A percentile compares a stretch with the other conserved stretches of the same genome.
phyloP scores from a whole-genome alignment of 2,113 vertebrate species.

The Aegypius monachus region DNA sequence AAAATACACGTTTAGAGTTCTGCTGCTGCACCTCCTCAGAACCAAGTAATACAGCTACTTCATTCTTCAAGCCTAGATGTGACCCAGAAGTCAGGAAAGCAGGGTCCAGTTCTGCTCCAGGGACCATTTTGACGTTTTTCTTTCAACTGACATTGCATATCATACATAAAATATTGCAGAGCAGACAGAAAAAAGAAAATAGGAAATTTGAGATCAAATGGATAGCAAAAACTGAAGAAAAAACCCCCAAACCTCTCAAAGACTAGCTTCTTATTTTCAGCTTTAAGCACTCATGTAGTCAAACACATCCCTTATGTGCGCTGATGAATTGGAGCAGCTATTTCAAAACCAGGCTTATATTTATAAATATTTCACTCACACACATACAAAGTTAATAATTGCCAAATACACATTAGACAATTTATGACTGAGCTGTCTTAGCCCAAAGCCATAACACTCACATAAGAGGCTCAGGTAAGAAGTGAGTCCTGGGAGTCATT shows the following conservation, averaged over 20 bases:
- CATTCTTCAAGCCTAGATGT: background rate
- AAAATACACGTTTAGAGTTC: background rate
- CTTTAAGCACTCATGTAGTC: background rate
- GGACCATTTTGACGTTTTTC: background rate
- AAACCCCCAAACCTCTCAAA: background rate
- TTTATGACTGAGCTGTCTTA: background rate
- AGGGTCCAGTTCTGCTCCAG: background rate
- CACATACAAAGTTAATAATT: background rate
- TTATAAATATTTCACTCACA: background rate
- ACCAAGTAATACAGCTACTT: background rate
- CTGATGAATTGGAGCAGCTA: background rate
- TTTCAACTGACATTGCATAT: background rate
- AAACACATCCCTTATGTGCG: background rate
- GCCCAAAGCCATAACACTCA: background rate
- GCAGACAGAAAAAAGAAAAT: background rate
- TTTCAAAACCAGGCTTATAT: background rate
- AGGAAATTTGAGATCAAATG: background rate
- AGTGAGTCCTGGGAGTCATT: background rate
- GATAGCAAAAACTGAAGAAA: background rate
- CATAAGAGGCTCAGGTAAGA: background rate
- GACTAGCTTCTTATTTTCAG: background rate
- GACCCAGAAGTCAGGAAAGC: background rate
- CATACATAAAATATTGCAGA: background rate
- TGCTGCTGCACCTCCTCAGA: background rate
- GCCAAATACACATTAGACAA: background rate